A percentile compares a stretch with the other conserved stretches of the same genome.
Conservation (phyloP, 2,797 vertebrate genomes). For the Urophycis tenuis region DNA sequence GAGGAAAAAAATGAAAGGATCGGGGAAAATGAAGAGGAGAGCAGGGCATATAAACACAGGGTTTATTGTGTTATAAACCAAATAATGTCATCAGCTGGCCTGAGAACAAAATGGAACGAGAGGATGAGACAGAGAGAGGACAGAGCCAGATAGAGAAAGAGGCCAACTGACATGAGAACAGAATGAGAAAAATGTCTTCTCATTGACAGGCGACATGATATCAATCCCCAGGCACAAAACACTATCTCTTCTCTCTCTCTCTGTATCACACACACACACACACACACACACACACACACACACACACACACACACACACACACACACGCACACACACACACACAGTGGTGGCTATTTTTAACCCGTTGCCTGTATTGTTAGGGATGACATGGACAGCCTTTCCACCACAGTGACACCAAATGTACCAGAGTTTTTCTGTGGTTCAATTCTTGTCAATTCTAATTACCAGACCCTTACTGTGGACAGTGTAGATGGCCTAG, state of each 20-base stretch:
- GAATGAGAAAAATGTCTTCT: constrained; percentile 38
- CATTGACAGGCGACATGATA: constrained; percentile 56
- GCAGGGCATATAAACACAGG: neutral
- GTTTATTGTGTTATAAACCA: neutral
- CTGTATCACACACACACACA: constrained; percentile 12
- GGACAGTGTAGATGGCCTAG: neutral
- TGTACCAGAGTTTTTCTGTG: neutral
- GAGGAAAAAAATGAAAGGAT: neutral
- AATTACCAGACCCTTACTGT: neutral
- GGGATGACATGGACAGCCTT: constrained; percentile 26
- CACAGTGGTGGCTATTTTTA: constrained; percentile 5
- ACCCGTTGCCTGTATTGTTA: constrained; percentile 3
- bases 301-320: constrained; percentile 6
- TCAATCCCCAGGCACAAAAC: constrained; percentile 35
- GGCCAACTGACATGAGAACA: constrained; percentile 4
- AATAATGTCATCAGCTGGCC: neutral
- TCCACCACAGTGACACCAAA: constrained; percentile 2
- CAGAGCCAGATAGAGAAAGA: constrained; percentile 10
- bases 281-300: constrained; percentile 16
- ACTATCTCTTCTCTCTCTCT: constrained; percentile 7
- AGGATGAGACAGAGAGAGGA: neutral
- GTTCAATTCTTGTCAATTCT: neutral
- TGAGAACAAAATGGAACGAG: neutral
- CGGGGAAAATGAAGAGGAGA: neutral
- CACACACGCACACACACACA: constrained; percentile 18